Base-by-base conservation (phyloP, 2,113 vertebrate genomes). In the Dryoscopus gambensis region DNA sequence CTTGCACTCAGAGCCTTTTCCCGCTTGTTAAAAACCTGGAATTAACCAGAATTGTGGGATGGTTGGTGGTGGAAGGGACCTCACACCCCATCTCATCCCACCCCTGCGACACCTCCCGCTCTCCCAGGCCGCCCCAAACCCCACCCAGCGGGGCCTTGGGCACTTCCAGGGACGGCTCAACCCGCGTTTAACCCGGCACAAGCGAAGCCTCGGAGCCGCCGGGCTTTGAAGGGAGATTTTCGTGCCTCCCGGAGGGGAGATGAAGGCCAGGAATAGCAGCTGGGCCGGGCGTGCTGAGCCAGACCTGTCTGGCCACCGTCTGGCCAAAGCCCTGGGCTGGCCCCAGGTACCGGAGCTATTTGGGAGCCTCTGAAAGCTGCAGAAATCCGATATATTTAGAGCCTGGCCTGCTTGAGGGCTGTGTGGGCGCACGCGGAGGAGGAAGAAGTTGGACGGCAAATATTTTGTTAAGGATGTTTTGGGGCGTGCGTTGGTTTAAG, bases 391-490 rank as follows among this genome's bases (percentile, higher is more conserved):
- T 89, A 18, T 94, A 81, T 94, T 97, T 97, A 84, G 86, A 81
- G 40, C 17, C 19, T 1, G 44, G 13, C 62, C 85, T 71, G 16
- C 78, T 91, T 92, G 88, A 27, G 90, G 80, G 59, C 64, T 0
- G 1, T 10, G 31, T 47, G 57, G 64, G 77, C 3, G 15, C 55
- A 11, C 8, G 2, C 40, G 59, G 85, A 93, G 86, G 93, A 93
- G 86, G 93, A 93, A 93, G 74, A 63, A 20, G 71, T 40, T 2
- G 59, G 87, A 87, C 64, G 59, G n/a, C 46, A 95, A 97, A 94
- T 97, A 94, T 97, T 97, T 91, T 71, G 37, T 46, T 70, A 46
- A 27, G 89, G 89, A 90, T 91, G 96, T 94, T 97, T 96, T 22
- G 40, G 46, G 87, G 77, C 13, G 30, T 7, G 37, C 8, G 5